Conservation (phyloP, 2,888 invertebrate species). For the Trisateles emortualis region DNA sequence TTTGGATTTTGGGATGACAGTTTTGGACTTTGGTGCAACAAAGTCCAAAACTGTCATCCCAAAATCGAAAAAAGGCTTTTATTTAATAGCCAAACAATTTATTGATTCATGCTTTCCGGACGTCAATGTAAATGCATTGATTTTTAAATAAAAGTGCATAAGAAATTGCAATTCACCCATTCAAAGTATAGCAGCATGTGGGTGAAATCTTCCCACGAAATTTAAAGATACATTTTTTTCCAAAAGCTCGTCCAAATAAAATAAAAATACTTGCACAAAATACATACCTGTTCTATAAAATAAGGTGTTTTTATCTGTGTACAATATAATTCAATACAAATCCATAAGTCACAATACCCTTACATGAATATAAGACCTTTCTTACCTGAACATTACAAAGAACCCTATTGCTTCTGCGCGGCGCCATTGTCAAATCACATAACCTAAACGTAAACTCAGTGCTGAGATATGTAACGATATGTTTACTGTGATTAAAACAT, state of each 20-base stretch:
- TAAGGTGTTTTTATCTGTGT: conserved; percentile 12
- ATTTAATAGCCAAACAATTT: not conserved
- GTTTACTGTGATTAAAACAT: conserved; percentile 37
- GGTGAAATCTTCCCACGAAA: conserved; percentile 40
- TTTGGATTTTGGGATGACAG: no score
- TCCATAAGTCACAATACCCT: conserved; percentile 52
- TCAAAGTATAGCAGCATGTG: conserved; percentile 17
- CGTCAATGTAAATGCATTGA: conserved; percentile 15
- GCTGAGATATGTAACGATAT: conserved; percentile 58
- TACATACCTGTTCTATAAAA: conserved; percentile 3
- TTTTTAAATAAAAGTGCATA: conserved; percentile 10
- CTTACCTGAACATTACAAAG: conserved; percentile 52
- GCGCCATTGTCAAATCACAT: conserved; percentile 72
- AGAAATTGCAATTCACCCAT: conserved; percentile 6
- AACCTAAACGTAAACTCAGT: conserved; percentile 71
- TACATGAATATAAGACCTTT: conserved; percentile 53
- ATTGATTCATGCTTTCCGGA: conserved; percentile 29
- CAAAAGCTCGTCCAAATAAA: conserved; percentile 6
- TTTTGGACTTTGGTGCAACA: no score
- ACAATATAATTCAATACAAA: conserved; percentile 36
- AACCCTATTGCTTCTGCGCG: conserved; percentile 76
- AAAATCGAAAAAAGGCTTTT: not conserved
- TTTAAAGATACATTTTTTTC: conserved; percentile 1
- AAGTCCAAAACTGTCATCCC: conserved; percentile 9
- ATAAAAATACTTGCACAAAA: conserved; percentile 26